Evolutionary conservation across 2,888 invertebrate genomes (phyloP), one percentile per base, ranked within the genome.

Genomic region (Caenorhabditis zanzibari): DNA sequence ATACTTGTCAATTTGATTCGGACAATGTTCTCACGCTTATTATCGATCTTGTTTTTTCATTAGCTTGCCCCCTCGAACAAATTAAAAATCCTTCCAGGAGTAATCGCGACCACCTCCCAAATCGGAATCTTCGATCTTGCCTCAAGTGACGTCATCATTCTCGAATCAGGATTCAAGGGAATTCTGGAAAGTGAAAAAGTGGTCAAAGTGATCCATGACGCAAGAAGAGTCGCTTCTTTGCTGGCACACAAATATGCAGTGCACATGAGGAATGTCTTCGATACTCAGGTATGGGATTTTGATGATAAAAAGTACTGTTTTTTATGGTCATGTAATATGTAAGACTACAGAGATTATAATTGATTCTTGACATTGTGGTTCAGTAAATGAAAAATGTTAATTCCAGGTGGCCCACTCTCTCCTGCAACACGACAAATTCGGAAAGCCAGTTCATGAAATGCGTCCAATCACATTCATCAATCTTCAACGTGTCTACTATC

Each of bases 391-490:
- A n/a, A n/a, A n/a, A n/a, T n/a, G n/a, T n/a, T n/a, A n/a, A 14
- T 38, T 68, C 44, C 90, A 95, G 94, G 95, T 96, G 47, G 97
- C 97, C 54, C 96, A 97, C 93, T 96, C 97, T 72, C 95, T 97
- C 14, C 93, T 97, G 64, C 96, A 97, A 92, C 95, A 95, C 92
- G 97, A 97, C 93, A 96, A 96, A 90, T 96, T 95, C 82, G 95
- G 95, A 83, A 95, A 96, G 90, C 96, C 97, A 44, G 96, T 97
- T 68, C 96, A 97, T 92, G 97, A 97, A 94, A 96, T 96, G 71
- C 97, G 97, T 93, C 96, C 96, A 93, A 95, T 97, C 63, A 96
- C 96, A 89, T 94, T 97, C 79, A 96, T 96, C 94, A 96, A 96
- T 72, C 94, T 98, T 73, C 92, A 92, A 81, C 85, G 92, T 26